These are phyloP conservation scores for Melipona beecheii DNA, from an alignment of 2,888 invertebrate genomes.

Conservation along the genomic window DNA sequence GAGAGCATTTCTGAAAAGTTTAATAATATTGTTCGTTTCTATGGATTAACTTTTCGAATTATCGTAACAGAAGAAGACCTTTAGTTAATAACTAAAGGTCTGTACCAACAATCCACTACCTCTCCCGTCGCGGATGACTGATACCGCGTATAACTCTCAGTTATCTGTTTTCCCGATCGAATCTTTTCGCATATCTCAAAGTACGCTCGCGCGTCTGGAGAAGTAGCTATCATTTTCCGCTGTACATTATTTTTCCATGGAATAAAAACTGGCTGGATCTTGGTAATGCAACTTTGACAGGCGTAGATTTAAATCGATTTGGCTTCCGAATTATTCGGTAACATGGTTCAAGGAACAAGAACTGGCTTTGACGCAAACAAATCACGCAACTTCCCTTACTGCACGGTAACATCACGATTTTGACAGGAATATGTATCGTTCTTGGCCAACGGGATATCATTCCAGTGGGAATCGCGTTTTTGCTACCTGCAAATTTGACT, in stretches of 20 bases:
- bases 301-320: constrained; percentile 3
- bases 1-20: too few species aligned
- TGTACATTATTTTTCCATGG: background rate
- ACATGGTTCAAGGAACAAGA: background rate
- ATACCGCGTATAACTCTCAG: background rate
- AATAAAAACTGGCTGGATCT: background rate
- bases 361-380: constrained; percentile 13
- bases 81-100: too few species aligned
- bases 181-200: background rate
- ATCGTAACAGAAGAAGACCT: too few species aligned
- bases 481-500: background rate
- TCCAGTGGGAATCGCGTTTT: background rate
- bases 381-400: background rate
- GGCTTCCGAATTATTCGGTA: constrained; percentile 1
- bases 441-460: background rate
- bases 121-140: background rate
- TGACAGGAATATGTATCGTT: constrained; percentile 2
- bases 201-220: too few species aligned
- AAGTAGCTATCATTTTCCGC: background rate
- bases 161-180: background rate
- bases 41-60: too few species aligned
- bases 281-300: background rate
- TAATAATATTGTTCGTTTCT: too few species aligned
- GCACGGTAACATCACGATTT: background rate
- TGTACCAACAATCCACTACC: too few species aligned